A percentile compares a stretch with the other conserved stretches of the same genome.
phyloP scores from a whole-genome alignment of 2,797 vertebrate genomes.

The Manis javanica region DNA sequence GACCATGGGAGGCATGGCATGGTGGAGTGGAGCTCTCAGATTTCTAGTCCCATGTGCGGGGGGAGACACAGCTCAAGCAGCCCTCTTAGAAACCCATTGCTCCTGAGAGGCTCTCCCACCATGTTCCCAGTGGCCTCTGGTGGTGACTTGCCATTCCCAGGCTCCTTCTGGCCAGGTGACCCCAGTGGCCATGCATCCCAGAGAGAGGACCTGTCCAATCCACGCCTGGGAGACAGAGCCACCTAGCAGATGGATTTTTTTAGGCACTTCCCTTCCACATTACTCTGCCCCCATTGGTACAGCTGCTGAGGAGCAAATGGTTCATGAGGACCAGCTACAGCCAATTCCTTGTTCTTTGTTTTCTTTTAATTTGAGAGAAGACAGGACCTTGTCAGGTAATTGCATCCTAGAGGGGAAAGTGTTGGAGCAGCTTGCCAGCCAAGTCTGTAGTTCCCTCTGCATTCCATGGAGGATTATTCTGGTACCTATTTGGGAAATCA shows the following conservation, averaged over 20 bases:
- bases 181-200: not conserved
- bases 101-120: not conserved
- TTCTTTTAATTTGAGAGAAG: not conserved
- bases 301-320: not conserved
- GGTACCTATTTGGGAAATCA: not conserved
- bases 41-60: accelerated
- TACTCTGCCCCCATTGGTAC: accelerated
- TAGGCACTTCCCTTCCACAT: not conserved
- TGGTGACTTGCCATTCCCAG: not conserved
- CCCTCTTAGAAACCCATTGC: not conserved
- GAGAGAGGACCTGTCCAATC: not conserved
- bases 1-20: not conserved
- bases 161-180: not conserved
- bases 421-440: not conserved
- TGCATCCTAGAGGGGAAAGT: not conserved
- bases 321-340: not conserved
- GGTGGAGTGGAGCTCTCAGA: not conserved
- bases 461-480: accelerated
- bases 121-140: not conserved
- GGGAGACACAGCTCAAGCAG: not conserved
- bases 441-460: accelerated
- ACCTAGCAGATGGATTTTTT: not conserved
- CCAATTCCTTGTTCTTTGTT: not conserved
- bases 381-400: not conserved
- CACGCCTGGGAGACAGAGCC: not conserved